A percentile compares a stretch with the other conserved stretches of the same genome.
Conservation (phyloP, 2,888 invertebrate genomes). For the Drosophila greeni region DNA sequence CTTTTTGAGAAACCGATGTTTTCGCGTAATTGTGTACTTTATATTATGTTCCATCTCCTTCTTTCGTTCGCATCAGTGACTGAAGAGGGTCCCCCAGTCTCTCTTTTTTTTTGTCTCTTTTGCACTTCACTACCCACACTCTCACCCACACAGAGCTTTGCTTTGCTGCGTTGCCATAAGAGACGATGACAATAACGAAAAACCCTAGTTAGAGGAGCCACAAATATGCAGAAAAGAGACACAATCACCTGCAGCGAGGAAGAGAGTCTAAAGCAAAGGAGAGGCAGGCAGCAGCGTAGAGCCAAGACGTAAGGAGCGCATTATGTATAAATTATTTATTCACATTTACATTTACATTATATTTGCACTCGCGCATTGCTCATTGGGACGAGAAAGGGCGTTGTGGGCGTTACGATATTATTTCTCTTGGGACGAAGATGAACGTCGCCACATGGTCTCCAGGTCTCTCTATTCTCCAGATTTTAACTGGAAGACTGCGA, state of each 20-base stretch:
- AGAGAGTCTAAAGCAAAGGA: constrained; percentile 27
- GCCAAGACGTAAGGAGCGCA: constrained; percentile 48
- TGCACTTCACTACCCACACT: constrained; percentile 8
- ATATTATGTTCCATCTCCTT: constrained; percentile 50
- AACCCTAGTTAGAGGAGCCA: constrained; percentile 28
- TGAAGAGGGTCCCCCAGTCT: constrained; percentile 8
- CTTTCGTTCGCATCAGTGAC: constrained; percentile 20
- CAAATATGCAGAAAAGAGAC: constrained; percentile 45
- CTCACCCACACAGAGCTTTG: constrained; percentile 52
- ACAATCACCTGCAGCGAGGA: constrained; percentile 22
- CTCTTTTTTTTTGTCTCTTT: constrained; percentile 49
- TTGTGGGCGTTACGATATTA: constrained; percentile 16
- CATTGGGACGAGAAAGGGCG: not conserved
- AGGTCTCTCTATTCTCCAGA: constrained; percentile 22
- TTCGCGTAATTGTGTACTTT: constrained; percentile 64
- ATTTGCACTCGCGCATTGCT: constrained; percentile 47
- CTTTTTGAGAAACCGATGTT: constrained; percentile 25
- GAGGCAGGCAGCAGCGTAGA: constrained; percentile 1
- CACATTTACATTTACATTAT: constrained; percentile 73
- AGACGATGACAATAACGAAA: constrained; percentile 23
- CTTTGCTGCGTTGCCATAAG: constrained; percentile 49
- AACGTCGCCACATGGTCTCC: constrained; percentile 52
- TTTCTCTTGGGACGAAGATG: constrained; percentile 19
- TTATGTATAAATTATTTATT: constrained; percentile 74
- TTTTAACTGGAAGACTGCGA: constrained; percentile 13